Base-by-base conservation (phyloP, 2,888 invertebrate species). In the Eutolmus rufibarbis region DNA sequence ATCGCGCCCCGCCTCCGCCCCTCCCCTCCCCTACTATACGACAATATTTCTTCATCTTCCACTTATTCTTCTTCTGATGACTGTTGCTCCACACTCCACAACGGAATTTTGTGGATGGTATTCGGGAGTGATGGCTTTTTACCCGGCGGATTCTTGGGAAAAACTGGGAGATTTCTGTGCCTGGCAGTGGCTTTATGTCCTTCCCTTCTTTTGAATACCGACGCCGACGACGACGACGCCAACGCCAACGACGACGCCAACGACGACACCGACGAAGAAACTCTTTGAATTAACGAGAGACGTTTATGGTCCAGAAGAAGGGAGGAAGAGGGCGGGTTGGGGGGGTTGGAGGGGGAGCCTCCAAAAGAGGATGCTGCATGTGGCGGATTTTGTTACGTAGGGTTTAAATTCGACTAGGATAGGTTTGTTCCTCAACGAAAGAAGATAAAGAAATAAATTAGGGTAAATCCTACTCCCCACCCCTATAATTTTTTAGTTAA, bases 161-260 rank as follows among this genome's bases (percentile, higher is more conserved):
- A 79, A 79, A 43, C 43, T 46, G 28, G 3, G 19, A 46, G 9
- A 79, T 79, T 79, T 46, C 79, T 79, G 79, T 79, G 79, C 79
- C 79, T 79, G 46, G 78, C 78, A 79, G 43, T 78, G 43, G n/a
- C 78, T 46, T 79, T 43, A 46, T 79, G n/a, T 79, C 46, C 43
- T 79, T 31, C 46, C 43, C 51, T 51, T 79, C 51, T 79, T 79
- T 79, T 79, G 34, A 31, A 76, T 12, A 31, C 0, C 76, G 14
- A 46, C 43, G 43, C 12, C 43, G 43, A 46, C 3, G 16, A 40
- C 40, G 43, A 43, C 14, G 14, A 14, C 12, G 14, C n/a, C n/a
- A n/a, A 43, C 4, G 43, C 2, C 37, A 8, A 8, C 37, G 37
- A 9, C 76, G 14, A 46, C 43, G 43, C 12, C 43, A 16, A 46